phyloP scores from a whole-genome alignment of 2,113 vertebrate species.

The Charadrius vociferus region DNA sequence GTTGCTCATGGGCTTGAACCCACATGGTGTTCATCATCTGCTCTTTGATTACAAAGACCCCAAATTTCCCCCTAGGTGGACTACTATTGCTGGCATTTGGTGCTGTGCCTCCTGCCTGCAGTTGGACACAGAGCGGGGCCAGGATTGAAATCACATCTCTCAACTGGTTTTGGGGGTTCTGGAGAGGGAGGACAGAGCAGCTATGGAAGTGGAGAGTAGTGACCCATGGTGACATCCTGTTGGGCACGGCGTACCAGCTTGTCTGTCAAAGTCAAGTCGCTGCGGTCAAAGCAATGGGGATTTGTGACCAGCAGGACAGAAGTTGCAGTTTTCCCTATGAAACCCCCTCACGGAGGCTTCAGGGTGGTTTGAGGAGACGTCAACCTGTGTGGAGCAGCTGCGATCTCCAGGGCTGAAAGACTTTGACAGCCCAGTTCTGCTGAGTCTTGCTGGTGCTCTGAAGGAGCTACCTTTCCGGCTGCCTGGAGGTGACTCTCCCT shows the following conservation, averaged over 20 bases:
- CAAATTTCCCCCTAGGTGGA: neutral
- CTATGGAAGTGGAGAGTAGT: neutral
- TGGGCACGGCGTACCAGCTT: neutral
- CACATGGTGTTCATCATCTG: neutral
- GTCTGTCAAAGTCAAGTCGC: neutral
- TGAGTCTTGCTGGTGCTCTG: neutral
- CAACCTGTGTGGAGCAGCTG: neutral
- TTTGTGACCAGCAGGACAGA: neutral
- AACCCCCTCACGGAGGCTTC: neutral
- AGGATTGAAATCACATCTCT: neutral
- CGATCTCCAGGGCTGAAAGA: neutral
- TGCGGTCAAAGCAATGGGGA: neutral
- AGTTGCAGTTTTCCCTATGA: neutral
- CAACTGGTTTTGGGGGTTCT: neutral
- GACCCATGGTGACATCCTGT: neutral
- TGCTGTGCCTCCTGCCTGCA: neutral
- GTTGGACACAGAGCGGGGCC: neutral
- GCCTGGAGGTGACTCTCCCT: neutral
- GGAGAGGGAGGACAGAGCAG: neutral
- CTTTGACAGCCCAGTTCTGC: neutral
- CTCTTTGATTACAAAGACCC: neutral
- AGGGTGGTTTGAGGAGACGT: neutral
- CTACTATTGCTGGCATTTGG: neutral
- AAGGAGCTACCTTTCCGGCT: neutral
- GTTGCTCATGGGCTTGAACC: neutral